Base-by-base conservation (phyloP, 2,797 vertebrate species). In the Toxotes lorentzi region DNA sequence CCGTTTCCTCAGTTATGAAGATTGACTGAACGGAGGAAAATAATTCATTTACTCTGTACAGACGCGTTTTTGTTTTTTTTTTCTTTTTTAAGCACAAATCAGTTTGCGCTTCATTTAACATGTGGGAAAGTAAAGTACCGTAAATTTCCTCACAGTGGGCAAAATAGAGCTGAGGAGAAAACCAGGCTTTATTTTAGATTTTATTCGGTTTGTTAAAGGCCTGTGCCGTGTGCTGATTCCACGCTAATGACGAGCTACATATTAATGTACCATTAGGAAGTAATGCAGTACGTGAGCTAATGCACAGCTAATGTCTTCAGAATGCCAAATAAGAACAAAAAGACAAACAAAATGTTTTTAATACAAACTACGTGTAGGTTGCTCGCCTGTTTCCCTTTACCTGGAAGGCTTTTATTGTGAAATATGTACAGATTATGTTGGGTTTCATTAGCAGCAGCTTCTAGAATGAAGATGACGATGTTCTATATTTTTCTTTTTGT, bases 1-100 rank as follows among this genome's bases (percentile, higher is more conserved):
- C 70, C 24, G 63, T 83, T 88, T 87, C 80, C 83, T 90, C 76
- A 27, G 86, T 83, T 38, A 88, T 89, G 90, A 86, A 56, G 84
- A 83, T 48, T 23, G 67, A 70, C 88, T 80, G 79, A 83, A 81
- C 70, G 12, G 79, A 87, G 85, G 79, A 80, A 78, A 38, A 58
- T 1, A 2, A 23, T 51, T 50, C 48, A 19, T 9, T 57, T 64
- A 13, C 41, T 73, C 68, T 65, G 80, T 78, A 73, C 1, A 70
- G 70, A 71, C 19, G 61, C 60, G 3, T 61, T 21, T 7, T 32
- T 78, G 65, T 66, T 54, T 24, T 56, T 50, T 40, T 70, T 23
- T 41, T 59, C 27, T 14, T 17, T 30, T 63, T 19, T 19, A 10
- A 50, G 56, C n/a, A 19, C 73, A 35, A 61, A 43, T 34, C 34